Percentiles rank a stretch among this genome's conserved stretches.
Evolutionary conservation across 2,113 vertebrate genomes (phyloP).

Genomic region (Microtus montanus): DNA sequence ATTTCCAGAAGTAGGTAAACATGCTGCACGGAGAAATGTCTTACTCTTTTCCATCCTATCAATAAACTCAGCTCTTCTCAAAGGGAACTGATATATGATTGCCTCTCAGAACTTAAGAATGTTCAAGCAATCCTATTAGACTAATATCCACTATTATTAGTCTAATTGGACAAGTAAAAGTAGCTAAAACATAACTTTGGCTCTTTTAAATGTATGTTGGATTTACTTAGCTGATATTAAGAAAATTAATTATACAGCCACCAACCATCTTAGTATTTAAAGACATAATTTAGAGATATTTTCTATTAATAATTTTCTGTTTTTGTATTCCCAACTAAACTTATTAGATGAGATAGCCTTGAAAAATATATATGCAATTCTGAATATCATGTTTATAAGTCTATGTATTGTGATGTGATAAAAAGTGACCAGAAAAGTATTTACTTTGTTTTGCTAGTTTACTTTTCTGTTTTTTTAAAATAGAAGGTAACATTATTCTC

Average conservation of each 20-base stretch:
- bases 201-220: slow-evolving; percentile 44
- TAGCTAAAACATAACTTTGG: slow-evolving; percentile 6
- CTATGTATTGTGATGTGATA: not conserved
- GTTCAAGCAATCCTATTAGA: not conserved
- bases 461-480: not conserved
- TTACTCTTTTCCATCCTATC: slow-evolving; percentile 25
- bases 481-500: slow-evolving; percentile 5
- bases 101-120: slow-evolving; percentile 26
- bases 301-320: slow-evolving; percentile 15
- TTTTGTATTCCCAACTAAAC: slow-evolving; percentile 44
- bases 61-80: not conserved
- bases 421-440: not conserved
- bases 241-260: not conserved
- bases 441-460: slow-evolving; percentile 35
- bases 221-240: slow-evolving; percentile 29
- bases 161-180: not conserved
- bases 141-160: not conserved
- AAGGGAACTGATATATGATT: not conserved
- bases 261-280: slow-evolving; percentile 28
- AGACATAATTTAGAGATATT: slow-evolving; percentile 2
- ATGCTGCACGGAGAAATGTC: not conserved
- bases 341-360: not conserved
- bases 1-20: not conserved
- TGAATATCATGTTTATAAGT: not conserved
- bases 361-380: slow-evolving; percentile 14